These are phyloP conservation scores for Taxidea taxus DNA, from an alignment of 2,113 vertebrate species.

Conservation along the genomic window DNA sequence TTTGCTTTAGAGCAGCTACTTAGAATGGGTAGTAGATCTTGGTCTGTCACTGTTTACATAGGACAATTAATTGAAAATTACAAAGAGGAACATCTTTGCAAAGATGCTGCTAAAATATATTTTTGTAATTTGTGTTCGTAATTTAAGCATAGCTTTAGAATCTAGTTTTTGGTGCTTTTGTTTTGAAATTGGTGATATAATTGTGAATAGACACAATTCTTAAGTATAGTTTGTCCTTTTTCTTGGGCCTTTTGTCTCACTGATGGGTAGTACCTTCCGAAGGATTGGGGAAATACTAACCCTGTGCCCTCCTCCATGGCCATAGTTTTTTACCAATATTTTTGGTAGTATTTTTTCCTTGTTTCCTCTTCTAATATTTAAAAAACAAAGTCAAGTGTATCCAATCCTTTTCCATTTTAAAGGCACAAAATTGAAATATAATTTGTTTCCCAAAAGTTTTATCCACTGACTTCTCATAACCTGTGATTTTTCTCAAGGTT, in stretches of 20 bases:
- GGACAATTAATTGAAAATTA: background rate
- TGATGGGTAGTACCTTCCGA: slow-evolving; percentile 35
- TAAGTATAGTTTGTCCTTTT: background rate
- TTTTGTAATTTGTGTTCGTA: background rate
- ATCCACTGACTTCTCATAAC: background rate
- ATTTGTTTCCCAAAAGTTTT: background rate
- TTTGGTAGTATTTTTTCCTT: slow-evolving; percentile 7
- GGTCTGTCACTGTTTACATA: background rate
- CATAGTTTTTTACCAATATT: background rate
- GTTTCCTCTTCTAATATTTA: background rate
- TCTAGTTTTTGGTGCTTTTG: background rate
- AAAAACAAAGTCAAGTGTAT: background rate
- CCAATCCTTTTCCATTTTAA: slow-evolving; percentile 35
- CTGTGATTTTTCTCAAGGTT: slow-evolving; percentile 4
- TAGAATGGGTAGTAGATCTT: background rate
- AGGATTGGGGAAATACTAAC: background rate
- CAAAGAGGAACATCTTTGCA: background rate
- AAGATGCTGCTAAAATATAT: background rate
- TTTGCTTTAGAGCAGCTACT: background rate
- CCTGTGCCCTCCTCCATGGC: background rate
- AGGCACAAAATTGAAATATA: background rate
- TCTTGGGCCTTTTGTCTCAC: background rate
- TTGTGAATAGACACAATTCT: background rate
- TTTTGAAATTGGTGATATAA: background rate
- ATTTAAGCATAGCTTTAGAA: background rate